Base-by-base conservation (phyloP, 1,140 invertebrate genomes). In the Cheumatopsyche charites region DNA sequence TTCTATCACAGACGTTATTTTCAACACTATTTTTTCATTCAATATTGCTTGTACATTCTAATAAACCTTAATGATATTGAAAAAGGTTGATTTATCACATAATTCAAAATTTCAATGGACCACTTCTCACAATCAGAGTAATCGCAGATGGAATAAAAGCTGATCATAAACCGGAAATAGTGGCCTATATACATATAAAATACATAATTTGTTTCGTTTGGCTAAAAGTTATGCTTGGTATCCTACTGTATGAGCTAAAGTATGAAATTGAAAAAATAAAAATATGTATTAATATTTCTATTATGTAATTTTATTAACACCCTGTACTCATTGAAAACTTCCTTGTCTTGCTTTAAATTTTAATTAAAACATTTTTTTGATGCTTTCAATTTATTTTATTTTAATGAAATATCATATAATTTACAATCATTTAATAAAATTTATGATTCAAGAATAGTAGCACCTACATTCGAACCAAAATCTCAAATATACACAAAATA, bases 281-380 rank as follows among this genome's bases (percentile, higher is more conserved):
- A 66, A 45, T 36, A 66, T 66, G 15, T 13, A 36, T 58, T 12
- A 58, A 58, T 58, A 66, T 66, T 66, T 66, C 36, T 66, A 66
- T 1, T 19, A 23, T 47, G 43, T 45, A 19, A 41, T 66, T 66
- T 66, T 47, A 66, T 45, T 66, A 25, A 13, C 1, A 29, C 15
- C 25, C 61, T 9, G 29, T 36, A 36, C 29, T 36, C 29, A 36
- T 36, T 36, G 9, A n/a, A n/a, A n/a, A n/a, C n/a, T 36, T 36
- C 29, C 29, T 36, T 36, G 9, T 36, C 9, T 4, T 36, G 29
- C 9, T 4, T 36, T 36, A 36, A 36, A 36, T 36, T n/a, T n/a
- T 36, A 36, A 36, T 36, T 36, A 36, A 36, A 36, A 36, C 3
- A 36, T 36, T 3, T 9, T 3, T 36, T 52, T 17, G 7, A 17